These are phyloP conservation scores for Nephrotoma appendiculata DNA, from an alignment of 2,888 invertebrate species.

Conservation along the genomic window DNA sequence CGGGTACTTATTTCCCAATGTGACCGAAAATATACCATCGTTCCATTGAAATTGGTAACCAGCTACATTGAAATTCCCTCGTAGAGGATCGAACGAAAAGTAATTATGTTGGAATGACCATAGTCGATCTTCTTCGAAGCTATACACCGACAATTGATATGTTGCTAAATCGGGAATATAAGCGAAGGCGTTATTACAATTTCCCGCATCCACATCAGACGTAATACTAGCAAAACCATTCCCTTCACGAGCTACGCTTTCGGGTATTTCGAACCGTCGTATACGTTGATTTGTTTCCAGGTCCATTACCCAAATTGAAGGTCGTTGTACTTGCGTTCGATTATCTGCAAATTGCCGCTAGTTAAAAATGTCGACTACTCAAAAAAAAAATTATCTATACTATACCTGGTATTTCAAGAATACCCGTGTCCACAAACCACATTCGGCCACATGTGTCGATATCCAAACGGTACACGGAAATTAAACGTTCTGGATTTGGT, in stretches of 20 bases:
- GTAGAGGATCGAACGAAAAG: conserved; percentile 55
- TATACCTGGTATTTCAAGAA: conserved; percentile 50
- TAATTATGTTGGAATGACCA: conserved; percentile 60
- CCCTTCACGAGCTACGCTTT: conserved; percentile 27
- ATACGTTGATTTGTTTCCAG: conserved; percentile 44
- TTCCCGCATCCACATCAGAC: conserved; percentile 41
- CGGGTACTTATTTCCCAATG: conserved; percentile 36
- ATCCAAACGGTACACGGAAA: conserved; percentile 56
- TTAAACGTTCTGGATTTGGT: conserved; percentile 26
- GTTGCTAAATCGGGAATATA: conserved; percentile 43
- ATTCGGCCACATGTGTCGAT: conserved; percentile 57
- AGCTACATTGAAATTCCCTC: conserved; percentile 49
- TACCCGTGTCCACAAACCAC: conserved; percentile 68
- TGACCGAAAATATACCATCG: conserved; percentile 64
- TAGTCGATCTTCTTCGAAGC: conserved; percentile 42
- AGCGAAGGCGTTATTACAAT: conserved; percentile 50
- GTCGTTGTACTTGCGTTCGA: conserved; percentile 33
- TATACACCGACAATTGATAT: conserved; percentile 32
- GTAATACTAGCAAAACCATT: conserved; percentile 45
- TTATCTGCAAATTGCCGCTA: not conserved
- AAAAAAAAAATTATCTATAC: conserved; percentile 10
- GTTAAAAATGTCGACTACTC: not conserved
- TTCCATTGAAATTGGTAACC: conserved; percentile 63
- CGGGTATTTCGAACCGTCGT: conserved; percentile 35
- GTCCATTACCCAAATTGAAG: conserved; percentile 51